Evolutionary conservation across 2,888 invertebrate genomes (phyloP).

Genomic region (Dasysyrphus tricinctus): DNA sequence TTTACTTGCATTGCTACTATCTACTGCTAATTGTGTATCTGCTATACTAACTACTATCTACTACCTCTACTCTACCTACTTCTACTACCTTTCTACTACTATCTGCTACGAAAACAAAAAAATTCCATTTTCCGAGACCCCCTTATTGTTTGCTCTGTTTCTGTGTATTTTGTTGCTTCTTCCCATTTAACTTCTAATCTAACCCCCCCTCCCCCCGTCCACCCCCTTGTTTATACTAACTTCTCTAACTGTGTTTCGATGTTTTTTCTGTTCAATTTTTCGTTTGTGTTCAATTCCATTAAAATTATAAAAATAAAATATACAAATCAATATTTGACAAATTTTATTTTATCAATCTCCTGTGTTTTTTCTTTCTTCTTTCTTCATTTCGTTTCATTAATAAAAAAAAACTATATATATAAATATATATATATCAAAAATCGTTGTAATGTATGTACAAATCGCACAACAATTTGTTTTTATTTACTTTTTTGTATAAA

Average conservation of each 20-base stretch:
- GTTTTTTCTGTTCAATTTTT: conserved; percentile 37
- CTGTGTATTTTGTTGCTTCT: conserved; percentile 33
- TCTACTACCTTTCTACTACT: not conserved
- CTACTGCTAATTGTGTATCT: conserved; percentile 56
- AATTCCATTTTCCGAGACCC: conserved; percentile 28
- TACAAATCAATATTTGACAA: conserved; percentile 63
- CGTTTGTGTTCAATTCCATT: conserved; percentile 44
- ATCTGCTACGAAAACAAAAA: conserved; percentile 35
- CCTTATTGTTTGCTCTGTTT: conserved; percentile 39
- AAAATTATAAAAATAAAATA: conserved; percentile 54
- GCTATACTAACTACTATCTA: conserved; percentile 26
- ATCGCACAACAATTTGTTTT: conserved; percentile 75
- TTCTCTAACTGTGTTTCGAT: conserved; percentile 21
- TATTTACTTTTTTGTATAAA: conserved; percentile 70
- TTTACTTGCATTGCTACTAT: conserved; percentile 60
- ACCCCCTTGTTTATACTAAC: not conserved
- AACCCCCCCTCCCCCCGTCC: not conserved
- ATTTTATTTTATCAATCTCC: conserved; percentile 72
- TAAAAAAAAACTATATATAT: conserved; percentile 44
- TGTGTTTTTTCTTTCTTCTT: conserved; percentile 70
- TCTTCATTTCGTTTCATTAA: conserved; percentile 73
- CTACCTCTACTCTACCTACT: conserved; percentile 19
- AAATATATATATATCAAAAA: conserved; percentile 56
- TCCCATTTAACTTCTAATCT: conserved; percentile 1
- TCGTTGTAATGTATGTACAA: conserved; percentile 74